These are phyloP conservation scores for Ciconia stormi DNA, from an alignment of 2,113 vertebrate genomes.

Conservation along the genomic window DNA sequence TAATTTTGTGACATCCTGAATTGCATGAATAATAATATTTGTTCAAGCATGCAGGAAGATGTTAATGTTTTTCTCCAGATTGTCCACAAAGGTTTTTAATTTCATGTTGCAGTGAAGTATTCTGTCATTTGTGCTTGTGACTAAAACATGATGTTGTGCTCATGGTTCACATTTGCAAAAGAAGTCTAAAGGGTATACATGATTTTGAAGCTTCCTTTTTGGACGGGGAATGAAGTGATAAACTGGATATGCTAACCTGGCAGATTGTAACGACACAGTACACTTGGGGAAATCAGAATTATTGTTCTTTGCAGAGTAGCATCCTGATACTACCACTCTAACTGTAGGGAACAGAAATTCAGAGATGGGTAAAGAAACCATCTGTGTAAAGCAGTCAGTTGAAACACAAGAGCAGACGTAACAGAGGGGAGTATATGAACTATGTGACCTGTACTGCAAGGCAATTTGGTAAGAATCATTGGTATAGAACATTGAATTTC, in stretches of 20 bases:
- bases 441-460: neutral
- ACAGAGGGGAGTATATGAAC: neutral
- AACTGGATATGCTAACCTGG: neutral
- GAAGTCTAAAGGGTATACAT: neutral
- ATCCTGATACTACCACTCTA: neutral
- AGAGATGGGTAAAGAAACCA: conserved; percentile 1
- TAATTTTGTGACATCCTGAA: neutral
- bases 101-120: neutral
- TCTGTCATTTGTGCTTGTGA: neutral
- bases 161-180: neutral
- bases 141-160: neutral
- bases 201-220: neutral
- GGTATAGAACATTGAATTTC: conserved; percentile 30
- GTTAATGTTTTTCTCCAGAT: neutral
- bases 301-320: neutral
- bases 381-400: neutral
- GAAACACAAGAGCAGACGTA: neutral
- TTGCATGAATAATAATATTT: neutral
- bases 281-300: neutral
- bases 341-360: neutral
- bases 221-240: neutral
- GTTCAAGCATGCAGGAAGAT: neutral
- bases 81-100: neutral
- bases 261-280: neutral
- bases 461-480: conserved; percentile 13